Conservation (phyloP, 2,113 vertebrate species). For the Zosterops lateralis region DNA sequence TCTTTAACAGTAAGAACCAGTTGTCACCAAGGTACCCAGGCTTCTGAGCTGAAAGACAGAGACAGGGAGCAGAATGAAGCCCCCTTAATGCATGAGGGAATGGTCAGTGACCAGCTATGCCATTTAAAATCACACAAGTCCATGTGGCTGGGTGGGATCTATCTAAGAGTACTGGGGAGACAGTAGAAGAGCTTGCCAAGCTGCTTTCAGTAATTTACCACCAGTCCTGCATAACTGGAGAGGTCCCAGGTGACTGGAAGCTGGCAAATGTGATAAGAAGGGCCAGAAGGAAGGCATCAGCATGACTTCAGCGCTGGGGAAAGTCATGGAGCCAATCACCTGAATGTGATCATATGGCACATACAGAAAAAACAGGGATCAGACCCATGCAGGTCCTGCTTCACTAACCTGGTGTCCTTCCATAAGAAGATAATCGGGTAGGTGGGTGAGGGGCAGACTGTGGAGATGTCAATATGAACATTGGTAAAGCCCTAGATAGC, state of each 20-base stretch:
- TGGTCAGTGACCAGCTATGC: rapidly evolving
- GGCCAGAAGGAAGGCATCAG: background rate
- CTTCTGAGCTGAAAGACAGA: background rate
- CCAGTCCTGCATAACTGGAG: too few relatives aligned
- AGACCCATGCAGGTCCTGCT: background rate
- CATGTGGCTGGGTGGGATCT: background rate
- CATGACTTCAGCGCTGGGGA: background rate
- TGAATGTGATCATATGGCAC: background rate
- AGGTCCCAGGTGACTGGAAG: background rate
- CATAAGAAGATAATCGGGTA: background rate
- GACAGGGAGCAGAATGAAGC: background rate
- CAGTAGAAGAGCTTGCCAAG: rapidly evolving
- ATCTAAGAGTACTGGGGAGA: too few relatives aligned
- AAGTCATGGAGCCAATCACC: background rate
- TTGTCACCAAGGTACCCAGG: too few relatives aligned
- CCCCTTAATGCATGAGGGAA: background rate
- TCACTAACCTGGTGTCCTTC: background rate
- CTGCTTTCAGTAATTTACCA: background rate
- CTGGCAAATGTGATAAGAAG: background rate
- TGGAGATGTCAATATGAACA: background rate
- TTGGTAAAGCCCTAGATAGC: background rate
- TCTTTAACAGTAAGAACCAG: background rate
- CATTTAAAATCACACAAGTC: background rate
- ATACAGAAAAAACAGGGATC: background rate
- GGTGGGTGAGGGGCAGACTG: too few relatives aligned